phyloP scores from a whole-genome alignment of 2,888 invertebrate genomes.

The Rhabditoides inermis region DNA sequence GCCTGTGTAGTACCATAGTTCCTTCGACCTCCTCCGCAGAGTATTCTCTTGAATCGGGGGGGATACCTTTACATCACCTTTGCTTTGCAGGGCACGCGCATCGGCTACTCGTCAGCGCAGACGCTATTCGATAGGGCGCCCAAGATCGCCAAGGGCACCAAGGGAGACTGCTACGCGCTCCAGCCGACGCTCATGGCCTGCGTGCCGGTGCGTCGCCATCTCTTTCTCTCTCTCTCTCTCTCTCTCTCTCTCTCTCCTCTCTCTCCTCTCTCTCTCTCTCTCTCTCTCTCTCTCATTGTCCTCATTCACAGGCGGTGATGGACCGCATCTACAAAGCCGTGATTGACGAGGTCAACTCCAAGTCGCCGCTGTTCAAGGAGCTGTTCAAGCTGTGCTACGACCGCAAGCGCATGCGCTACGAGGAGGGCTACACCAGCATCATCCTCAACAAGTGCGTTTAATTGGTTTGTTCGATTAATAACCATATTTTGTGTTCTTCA shows the following conservation, averaged over 20 bases:
- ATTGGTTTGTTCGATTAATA: neutral
- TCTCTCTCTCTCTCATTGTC: neutral
- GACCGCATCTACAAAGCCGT: constrained; percentile 95
- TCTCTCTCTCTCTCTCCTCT: neutral
- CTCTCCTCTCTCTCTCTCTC: too few species aligned
- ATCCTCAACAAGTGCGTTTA: constrained; percentile 55
- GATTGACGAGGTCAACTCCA: constrained; percentile 60
- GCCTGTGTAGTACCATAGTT: too few species aligned
- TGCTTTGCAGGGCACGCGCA: constrained; percentile 66
- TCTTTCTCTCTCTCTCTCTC: neutral
- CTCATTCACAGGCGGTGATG: constrained; percentile 71
- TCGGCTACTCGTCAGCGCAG: constrained; percentile 89
- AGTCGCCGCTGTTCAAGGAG: constrained; percentile 65
- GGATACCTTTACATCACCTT: too few species aligned
- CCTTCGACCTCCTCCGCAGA: too few species aligned
- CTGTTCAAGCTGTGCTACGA: constrained; percentile 87
- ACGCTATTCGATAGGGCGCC: constrained; percentile 68
- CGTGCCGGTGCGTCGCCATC: constrained; percentile 68
- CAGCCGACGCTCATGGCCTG: constrained; percentile 88
- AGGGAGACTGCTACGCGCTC: constrained; percentile 83
- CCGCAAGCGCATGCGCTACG: constrained; percentile 79
- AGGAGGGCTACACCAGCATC: constrained; percentile 59
- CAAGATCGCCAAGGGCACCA: constrained; percentile 87
- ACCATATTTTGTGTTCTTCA: too few species aligned
- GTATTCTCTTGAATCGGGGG: too few species aligned